Evolutionary conservation across 2,113 vertebrate genomes (phyloP).

Genomic region (Patagioenas fasciata): DNA sequence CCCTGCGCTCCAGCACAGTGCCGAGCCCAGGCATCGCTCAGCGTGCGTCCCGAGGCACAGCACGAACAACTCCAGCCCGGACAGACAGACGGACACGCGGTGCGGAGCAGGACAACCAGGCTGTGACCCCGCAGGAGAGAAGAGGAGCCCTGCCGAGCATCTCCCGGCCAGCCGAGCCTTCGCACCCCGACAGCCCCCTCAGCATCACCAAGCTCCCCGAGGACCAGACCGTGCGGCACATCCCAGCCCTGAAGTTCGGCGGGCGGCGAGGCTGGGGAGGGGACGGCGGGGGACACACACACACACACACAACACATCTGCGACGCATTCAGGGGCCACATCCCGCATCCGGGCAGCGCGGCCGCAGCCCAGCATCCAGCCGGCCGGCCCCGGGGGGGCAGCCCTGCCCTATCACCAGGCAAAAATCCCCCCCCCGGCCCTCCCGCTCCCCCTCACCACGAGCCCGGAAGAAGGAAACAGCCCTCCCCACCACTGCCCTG

Average conservation of each 20-base stretch:
- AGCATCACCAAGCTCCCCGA: background rate
- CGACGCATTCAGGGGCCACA: background rate
- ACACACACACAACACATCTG: background rate
- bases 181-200: fast-evolving
- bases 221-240: background rate
- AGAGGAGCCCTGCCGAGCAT: background rate
- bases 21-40: background rate
- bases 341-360: conserved; percentile 27
- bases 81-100: fast-evolving
- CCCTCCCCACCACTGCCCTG: conserved; percentile 63
- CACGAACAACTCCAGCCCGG: background rate
- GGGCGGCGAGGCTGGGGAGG: background rate
- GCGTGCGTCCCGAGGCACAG: background rate
- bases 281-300: background rate
- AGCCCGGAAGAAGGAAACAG: conserved; percentile 62
- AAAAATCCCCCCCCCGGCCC: background rate
- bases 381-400: background rate
- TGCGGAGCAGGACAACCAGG: background rate
- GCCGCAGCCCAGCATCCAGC: background rate
- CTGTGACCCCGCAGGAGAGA: fast-evolving
- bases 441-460: background rate
- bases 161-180: background rate
- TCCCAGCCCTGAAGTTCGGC: background rate
- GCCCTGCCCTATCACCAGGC: background rate
- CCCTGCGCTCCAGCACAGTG: background rate